Evolutionary conservation across 2,797 vertebrate species (phyloP).

Genomic region (Eulemur mongoz): DNA sequence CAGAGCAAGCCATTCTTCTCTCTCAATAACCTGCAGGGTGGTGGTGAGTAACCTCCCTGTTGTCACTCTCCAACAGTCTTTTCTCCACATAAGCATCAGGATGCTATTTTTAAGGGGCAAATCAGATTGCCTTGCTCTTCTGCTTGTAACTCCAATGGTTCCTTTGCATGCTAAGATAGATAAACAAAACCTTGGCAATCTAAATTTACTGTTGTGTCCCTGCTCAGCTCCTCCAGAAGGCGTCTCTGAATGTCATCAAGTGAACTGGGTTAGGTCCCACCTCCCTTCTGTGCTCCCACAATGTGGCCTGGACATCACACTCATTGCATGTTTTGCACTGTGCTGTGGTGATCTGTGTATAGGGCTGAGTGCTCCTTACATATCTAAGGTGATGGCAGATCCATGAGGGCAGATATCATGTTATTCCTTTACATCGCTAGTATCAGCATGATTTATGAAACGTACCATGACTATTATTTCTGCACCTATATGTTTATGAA

Average conservation of each 20-base stretch:
- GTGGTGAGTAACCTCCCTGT: background rate
- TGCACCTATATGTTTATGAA: background rate
- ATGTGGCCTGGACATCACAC: background rate
- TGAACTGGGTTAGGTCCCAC: background rate
- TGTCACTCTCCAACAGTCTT: background rate
- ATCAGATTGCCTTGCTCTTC: background rate
- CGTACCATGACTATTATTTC: background rate
- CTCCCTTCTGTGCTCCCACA: background rate
- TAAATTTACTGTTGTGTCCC: background rate
- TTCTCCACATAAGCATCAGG: background rate
- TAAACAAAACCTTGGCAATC: background rate
- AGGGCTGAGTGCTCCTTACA: background rate
- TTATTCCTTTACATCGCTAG: background rate
- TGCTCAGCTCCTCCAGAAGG: background rate
- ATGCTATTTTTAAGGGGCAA: background rate
- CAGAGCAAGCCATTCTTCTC: background rate
- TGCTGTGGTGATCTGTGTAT: background rate
- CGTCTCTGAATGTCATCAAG: background rate
- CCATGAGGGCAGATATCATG: background rate
- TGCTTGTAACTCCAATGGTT: background rate
- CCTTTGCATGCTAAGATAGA: background rate
- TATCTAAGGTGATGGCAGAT: background rate
- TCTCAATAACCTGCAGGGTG: background rate
- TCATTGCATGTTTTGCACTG: background rate
- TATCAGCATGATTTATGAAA: background rate